These are phyloP conservation scores for Hydrolagus colliei DNA, from an alignment of 2,797 vertebrate species.

Conservation along the genomic window DNA sequence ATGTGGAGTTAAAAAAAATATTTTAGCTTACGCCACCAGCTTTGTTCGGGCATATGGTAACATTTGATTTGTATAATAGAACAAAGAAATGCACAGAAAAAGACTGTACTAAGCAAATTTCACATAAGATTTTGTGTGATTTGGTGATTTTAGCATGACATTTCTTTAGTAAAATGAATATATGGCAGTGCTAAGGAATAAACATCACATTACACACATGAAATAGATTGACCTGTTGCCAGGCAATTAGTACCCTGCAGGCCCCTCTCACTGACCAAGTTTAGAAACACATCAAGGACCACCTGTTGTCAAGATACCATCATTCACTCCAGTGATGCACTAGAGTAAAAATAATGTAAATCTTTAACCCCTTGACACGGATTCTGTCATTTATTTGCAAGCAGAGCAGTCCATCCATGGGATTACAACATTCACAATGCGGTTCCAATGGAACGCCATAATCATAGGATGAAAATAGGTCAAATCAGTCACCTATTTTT, in stretches of 20 bases:
- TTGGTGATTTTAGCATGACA: not conserved
- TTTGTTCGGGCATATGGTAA: not conserved
- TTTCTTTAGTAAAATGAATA: not conserved
- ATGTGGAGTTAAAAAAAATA: not conserved
- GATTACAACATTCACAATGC: not conserved
- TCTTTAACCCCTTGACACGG: not conserved
- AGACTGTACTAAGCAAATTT: not conserved
- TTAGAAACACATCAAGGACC: not conserved
- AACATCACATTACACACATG: not conserved
- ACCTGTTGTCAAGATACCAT: slow-evolving; percentile 18
- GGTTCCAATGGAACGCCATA: not conserved
- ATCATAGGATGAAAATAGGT: too few relatives aligned
- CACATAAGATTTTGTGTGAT: not conserved
- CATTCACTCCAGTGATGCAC: not conserved
- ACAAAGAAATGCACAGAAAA: not conserved
- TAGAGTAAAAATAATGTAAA: not conserved
- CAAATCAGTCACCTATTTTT: not conserved
- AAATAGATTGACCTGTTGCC: not conserved
- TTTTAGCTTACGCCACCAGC: not conserved
- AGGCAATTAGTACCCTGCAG: not conserved
- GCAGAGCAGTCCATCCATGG: not conserved
- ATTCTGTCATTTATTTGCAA: not conserved
- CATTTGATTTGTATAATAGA: not conserved
- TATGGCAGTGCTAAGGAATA: not conserved
- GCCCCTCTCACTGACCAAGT: not conserved